phyloP scores from a whole-genome alignment of 2,113 vertebrate genomes.

The Thymallus thymallus region DNA sequence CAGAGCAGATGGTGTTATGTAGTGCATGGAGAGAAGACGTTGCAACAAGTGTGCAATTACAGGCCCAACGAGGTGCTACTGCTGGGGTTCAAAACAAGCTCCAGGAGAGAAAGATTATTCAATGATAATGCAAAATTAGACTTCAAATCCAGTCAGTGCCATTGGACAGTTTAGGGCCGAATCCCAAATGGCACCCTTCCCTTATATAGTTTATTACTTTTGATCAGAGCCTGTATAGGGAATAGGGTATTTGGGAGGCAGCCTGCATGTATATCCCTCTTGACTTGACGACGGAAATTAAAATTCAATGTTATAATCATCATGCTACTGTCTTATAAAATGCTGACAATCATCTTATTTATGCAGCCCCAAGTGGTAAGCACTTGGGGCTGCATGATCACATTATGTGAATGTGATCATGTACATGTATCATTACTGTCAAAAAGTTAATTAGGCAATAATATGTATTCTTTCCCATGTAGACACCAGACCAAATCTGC shows the following conservation, averaged over 20 bases:
- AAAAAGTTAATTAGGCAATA: not conserved
- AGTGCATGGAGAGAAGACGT: slow-evolving; percentile 31
- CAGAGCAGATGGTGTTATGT: slow-evolving; percentile 70
- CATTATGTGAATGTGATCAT: no score
- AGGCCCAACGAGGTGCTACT: slow-evolving; percentile 45
- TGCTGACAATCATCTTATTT: not conserved
- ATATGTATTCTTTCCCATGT: not conserved
- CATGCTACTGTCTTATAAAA: not conserved
- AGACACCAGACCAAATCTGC: not conserved
- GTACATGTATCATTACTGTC: no score
- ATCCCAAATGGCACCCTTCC: not conserved
- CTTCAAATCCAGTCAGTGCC: not conserved
- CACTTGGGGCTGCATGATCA: not conserved
- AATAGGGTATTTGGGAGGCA: no score
- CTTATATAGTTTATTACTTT: no score
- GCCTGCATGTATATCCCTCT: not conserved
- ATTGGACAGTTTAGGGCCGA: not conserved
- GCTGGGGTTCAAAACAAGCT: slow-evolving; percentile 1
- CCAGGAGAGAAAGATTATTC: not conserved
- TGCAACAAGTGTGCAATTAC: slow-evolving; percentile 75
- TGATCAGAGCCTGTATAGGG: no score
- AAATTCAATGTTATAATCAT: not conserved
- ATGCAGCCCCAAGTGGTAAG: not conserved
- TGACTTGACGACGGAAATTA: not conserved
- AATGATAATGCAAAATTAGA: not conserved